A percentile compares a stretch with the other conserved stretches of the same genome.
Evolutionary conservation across 53 echinoderm and acorn worm species (phyloP).

Genomic region (Pentamera pediparva): DNA sequence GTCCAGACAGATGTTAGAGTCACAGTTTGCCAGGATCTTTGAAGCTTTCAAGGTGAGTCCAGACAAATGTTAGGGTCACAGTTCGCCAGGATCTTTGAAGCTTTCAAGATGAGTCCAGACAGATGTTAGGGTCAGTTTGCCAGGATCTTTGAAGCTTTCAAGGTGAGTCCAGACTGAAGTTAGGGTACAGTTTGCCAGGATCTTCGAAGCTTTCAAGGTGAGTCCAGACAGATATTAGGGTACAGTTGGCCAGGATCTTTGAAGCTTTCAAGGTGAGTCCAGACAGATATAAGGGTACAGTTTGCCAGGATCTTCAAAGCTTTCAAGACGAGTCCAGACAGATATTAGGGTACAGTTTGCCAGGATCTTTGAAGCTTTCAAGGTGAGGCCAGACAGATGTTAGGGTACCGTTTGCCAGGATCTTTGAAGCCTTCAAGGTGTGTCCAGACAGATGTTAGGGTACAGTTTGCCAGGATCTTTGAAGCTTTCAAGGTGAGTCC

Average conservation of each 20-base stretch:
- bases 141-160: background rate
- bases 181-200: constrained; percentile 53
- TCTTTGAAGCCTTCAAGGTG: constrained; percentile 97
- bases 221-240: no score
- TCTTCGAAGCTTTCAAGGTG: constrained; percentile 90
- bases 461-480: constrained; percentile 76
- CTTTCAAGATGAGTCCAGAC: constrained; percentile 72
- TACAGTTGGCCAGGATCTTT: no score
- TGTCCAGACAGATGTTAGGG: no score
- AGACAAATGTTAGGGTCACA: constrained; percentile 4
- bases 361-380: constrained; percentile 85
- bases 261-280: background rate
- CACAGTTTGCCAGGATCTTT: constrained; percentile 49
- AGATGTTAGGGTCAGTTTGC: no score
- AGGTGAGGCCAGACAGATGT: constrained; percentile 15
- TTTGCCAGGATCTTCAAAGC: constrained; percentile 92
- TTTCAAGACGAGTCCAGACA: constrained; percentile 58
- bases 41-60: background rate
- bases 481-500: constrained; percentile 66
- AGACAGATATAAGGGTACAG: no score
- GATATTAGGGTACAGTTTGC: constrained; percentile 70
- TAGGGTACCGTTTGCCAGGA: constrained; percentile 57
- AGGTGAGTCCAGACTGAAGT: background rate
- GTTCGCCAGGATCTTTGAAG: constrained; percentile 81
- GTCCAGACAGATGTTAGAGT: background rate